phyloP scores from a whole-genome alignment of 2,888 invertebrate genomes.

The Tetanocera ferruginea region DNA sequence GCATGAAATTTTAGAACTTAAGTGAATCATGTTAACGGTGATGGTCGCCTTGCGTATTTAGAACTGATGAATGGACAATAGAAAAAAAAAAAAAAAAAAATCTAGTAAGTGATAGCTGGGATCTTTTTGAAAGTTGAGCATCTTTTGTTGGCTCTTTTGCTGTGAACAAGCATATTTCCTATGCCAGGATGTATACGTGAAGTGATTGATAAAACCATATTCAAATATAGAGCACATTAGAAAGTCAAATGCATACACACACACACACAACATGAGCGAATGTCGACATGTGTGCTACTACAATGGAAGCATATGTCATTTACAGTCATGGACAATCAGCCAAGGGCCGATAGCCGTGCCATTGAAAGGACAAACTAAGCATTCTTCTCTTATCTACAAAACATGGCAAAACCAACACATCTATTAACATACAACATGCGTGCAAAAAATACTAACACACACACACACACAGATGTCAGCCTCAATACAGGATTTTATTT shows the following conservation, averaged over 20 bases:
- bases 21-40: too few relatives aligned
- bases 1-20: not conserved
- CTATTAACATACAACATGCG: not conserved
- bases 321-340: slow-evolving; percentile 14
- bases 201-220: not conserved
- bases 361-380: not conserved
- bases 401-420: not conserved
- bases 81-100: not conserved
- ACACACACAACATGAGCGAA: not conserved
- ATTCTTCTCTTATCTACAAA: not conserved
- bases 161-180: not conserved
- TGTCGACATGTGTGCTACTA: not conserved
- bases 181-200: not conserved
- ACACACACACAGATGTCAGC: not conserved
- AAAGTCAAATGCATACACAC: not conserved
- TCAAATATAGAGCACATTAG: not conserved
- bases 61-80: not conserved
- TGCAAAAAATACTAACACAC: not conserved
- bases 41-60: not conserved
- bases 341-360: not conserved
- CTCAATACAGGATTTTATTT: not conserved
- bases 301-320: slow-evolving; percentile 13
- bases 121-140: not conserved
- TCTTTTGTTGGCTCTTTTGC: not conserved
- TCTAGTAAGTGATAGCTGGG: not conserved